Evolutionary conservation across 2,888 invertebrate genomes (phyloP).

Genomic region (Diloba caeruleocephala): DNA sequence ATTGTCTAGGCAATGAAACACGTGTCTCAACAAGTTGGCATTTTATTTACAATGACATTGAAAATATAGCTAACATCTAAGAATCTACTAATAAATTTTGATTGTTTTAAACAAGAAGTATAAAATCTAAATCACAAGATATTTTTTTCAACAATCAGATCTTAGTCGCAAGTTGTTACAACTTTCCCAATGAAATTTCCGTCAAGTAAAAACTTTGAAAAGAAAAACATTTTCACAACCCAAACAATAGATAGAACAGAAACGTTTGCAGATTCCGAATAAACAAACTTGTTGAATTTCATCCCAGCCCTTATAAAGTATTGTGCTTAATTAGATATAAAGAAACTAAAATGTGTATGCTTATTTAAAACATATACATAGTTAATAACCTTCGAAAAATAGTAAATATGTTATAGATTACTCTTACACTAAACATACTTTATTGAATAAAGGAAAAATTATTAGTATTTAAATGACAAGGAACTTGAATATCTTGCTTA

Average conservation of each 20-base stretch:
- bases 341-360: slow-evolving; percentile 77
- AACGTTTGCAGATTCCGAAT: slow-evolving; percentile 49
- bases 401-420: slow-evolving; percentile 81
- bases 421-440: slow-evolving; percentile 72
- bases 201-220: slow-evolving; percentile 51
- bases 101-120: slow-evolving; percentile 89
- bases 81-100: slow-evolving; percentile 87
- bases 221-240: slow-evolving; percentile 67
- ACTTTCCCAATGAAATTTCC: slow-evolving; percentile 60
- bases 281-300: slow-evolving; percentile 75
- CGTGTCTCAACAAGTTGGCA: slow-evolving; percentile 88
- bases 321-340: slow-evolving; percentile 80
- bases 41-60: slow-evolving; percentile 90
- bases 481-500: slow-evolving; percentile 77
- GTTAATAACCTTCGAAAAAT: slow-evolving; percentile 85
- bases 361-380: slow-evolving; percentile 73
- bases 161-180: slow-evolving; percentile 72
- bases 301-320: slow-evolving; percentile 82
- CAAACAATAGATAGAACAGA: slow-evolving; percentile 58
- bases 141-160: slow-evolving; percentile 77
- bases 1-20: slow-evolving; percentile 72
- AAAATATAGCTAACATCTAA: slow-evolving; percentile 89
- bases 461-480: slow-evolving; percentile 73
- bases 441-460: slow-evolving; percentile 67
- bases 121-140: slow-evolving; percentile 89